Percentiles rank a stretch among this genome's conserved stretches.
Evolutionary conservation across 2,888 invertebrate genomes (phyloP).

Genomic region (Aethes cnicana): DNA sequence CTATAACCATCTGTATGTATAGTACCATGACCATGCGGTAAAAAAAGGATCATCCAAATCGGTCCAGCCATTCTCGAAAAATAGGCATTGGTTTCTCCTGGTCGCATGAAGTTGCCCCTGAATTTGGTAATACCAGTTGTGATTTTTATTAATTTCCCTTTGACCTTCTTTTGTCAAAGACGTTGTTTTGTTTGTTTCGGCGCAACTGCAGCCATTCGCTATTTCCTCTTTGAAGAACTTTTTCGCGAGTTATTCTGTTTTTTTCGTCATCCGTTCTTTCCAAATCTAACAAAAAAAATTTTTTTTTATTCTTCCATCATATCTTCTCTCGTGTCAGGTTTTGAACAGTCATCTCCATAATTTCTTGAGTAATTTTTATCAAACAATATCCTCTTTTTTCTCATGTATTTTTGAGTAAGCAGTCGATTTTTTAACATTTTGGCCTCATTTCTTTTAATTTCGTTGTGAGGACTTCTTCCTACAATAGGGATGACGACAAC

Average conservation of each 20-base stretch:
- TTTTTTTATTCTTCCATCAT: neutral
- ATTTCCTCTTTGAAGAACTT: conserved; percentile 29
- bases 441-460: neutral
- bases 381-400: conserved; percentile 2
- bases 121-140: too few species aligned
- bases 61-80: too few species aligned
- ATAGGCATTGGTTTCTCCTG: too few species aligned
- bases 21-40: too few species aligned
- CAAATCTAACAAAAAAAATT: conserved; percentile 2
- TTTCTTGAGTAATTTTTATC: neutral
- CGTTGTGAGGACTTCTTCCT: neutral
- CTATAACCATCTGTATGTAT: too few species aligned
- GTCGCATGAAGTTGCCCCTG: too few species aligned
- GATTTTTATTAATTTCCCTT: too few species aligned
- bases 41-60: too few species aligned
- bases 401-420: neutral
- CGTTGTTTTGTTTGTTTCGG: too few species aligned
- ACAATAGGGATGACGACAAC: too few species aligned
- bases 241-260: conserved; percentile 15
- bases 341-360: neutral
- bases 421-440: neutral
- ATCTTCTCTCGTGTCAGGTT: neutral
- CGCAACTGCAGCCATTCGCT: conserved; percentile 36
- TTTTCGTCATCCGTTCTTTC: conserved; percentile 12
- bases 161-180: too few species aligned